Conservation (phyloP, 2,888 invertebrate species). For the Gibbula magus region DNA sequence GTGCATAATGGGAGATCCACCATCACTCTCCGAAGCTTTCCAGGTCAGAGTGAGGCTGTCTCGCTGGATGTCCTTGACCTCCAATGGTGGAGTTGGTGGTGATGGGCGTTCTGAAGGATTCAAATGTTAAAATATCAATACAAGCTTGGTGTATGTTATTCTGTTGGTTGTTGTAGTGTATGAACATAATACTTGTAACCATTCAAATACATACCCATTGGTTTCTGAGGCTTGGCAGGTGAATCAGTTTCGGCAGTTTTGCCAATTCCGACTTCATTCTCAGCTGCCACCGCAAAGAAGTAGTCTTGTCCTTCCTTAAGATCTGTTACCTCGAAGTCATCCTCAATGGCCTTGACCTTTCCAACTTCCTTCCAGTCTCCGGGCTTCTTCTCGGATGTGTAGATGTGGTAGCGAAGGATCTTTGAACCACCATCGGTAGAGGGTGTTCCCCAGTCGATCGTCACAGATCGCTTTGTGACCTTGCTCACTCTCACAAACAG, state of each 20-base stretch:
- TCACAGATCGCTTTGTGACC: slow-evolving; percentile 50
- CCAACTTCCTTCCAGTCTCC: slow-evolving; percentile 58
- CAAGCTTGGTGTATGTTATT: too few species aligned
- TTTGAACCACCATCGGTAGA: slow-evolving; percentile 67
- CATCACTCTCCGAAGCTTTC: slow-evolving; percentile 79
- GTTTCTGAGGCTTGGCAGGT: slow-evolving; percentile 60
- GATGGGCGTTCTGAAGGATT: slow-evolving; percentile 58
- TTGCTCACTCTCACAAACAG: slow-evolving; percentile 50
- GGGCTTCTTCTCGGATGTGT: slow-evolving; percentile 42
- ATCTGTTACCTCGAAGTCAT: slow-evolving; percentile 49
- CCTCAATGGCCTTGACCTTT: slow-evolving; percentile 55
- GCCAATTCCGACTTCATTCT: slow-evolving; percentile 86
- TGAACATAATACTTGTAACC: neutral
- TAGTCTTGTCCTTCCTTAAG: slow-evolving; percentile 77
- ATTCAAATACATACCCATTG: slow-evolving; percentile 80
- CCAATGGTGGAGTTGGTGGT: slow-evolving; percentile 60
- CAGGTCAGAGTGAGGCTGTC: slow-evolving; percentile 61
- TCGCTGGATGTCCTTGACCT: slow-evolving; percentile 55
- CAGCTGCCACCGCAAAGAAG: slow-evolving; percentile 89
- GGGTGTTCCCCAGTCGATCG: slow-evolving; percentile 72
- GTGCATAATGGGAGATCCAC: slow-evolving; percentile 86
- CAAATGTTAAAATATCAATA: too few species aligned
- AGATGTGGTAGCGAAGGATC: slow-evolving; percentile 60
- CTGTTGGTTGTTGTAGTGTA: neutral
- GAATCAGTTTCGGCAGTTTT: slow-evolving; percentile 50